These are phyloP conservation scores for Drosophila kurseongensis DNA, from an alignment of 1,140 invertebrate genomes.

Conservation along the genomic window DNA sequence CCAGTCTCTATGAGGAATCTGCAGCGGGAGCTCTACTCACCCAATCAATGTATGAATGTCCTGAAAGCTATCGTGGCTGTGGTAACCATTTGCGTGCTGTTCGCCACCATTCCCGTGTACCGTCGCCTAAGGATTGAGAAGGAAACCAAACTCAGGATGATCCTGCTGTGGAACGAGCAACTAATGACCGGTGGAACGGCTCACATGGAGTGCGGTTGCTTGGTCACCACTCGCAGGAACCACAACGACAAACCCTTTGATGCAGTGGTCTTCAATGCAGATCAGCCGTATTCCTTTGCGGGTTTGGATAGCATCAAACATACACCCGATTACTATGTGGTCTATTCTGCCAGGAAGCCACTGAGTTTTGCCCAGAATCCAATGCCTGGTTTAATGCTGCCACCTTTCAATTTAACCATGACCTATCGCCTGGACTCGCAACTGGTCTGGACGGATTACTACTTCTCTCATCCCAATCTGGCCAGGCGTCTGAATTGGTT, in stretches of 20 bases:
- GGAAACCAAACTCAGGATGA: slow-evolving; percentile 2
- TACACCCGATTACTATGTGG: slow-evolving; percentile 23
- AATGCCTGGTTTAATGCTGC: neutral
- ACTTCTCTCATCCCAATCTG: slow-evolving; percentile 16
- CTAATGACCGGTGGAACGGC: neutral
- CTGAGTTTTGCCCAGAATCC: slow-evolving; percentile 18
- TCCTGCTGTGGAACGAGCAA: slow-evolving; percentile 53
- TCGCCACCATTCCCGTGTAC: slow-evolving; percentile 12
- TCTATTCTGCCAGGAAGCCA: slow-evolving; percentile 37
- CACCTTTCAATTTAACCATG: slow-evolving; percentile 56
- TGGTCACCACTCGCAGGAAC: slow-evolving; percentile 34
- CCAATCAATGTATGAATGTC: slow-evolving; percentile 10
- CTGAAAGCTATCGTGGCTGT: slow-evolving; percentile 15
- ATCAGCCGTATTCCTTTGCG: slow-evolving; percentile 31
- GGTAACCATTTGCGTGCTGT: slow-evolving; percentile 21
- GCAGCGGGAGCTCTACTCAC: neutral
- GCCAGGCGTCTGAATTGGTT: slow-evolving; percentile 14
- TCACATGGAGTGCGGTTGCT: slow-evolving; percentile 50
- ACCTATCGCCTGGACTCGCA: slow-evolving; percentile 62
- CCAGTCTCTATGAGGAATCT: slow-evolving; percentile 15
- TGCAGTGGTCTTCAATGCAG: slow-evolving; percentile 58
- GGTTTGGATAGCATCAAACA: slow-evolving; percentile 11
- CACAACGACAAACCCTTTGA: slow-evolving; percentile 1
- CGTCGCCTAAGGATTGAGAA: neutral
- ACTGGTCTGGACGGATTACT: slow-evolving; percentile 47